Evolutionary conservation across 2,888 invertebrate species (phyloP).

Genomic region (Andrena camellia): DNA sequence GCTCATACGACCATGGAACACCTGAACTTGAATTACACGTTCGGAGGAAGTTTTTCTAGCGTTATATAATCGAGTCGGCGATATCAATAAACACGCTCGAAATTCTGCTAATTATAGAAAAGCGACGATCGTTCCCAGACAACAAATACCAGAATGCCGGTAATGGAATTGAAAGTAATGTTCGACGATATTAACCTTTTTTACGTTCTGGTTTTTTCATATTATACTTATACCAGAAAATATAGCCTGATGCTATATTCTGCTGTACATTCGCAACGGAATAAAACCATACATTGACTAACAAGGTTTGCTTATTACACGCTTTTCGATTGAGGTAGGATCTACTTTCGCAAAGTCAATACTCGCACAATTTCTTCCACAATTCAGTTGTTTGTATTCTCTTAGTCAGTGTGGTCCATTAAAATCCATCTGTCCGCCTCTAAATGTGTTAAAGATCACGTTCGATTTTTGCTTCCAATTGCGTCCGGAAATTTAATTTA

Average conservation of each 20-base stretch:
- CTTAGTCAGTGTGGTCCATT: constrained; percentile 45
- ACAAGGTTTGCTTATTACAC: background rate
- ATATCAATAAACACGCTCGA: background rate
- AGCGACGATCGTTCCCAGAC: background rate
- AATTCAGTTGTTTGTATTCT: constrained; percentile 45
- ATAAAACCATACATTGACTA: background rate
- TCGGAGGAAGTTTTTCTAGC: constrained; percentile 30
- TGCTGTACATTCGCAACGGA: background rate
- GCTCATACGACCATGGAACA: constrained; percentile 63
- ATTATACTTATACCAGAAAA: background rate
- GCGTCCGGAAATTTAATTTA: constrained; percentile 58
- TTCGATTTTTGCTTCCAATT: constrained; percentile 64
- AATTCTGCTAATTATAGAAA: constrained; percentile 10
- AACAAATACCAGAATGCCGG: background rate
- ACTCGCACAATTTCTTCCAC: constrained; percentile 43
- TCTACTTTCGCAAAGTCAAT: constrained; percentile 39
- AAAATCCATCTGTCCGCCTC: constrained; percentile 56
- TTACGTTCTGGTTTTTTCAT: background rate
- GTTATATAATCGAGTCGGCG: constrained; percentile 19
- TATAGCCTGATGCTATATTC: background rate
- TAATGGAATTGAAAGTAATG: background rate
- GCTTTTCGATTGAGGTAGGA: constrained; percentile 14
- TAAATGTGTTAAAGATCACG: constrained; percentile 32
- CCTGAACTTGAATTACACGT: constrained; percentile 71
- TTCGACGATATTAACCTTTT: background rate